Evolutionary conservation across 2,113 vertebrate species (phyloP), one percentile per base, ranked within the genome.

Genomic region (Oncorhynchus clarkii): DNA sequence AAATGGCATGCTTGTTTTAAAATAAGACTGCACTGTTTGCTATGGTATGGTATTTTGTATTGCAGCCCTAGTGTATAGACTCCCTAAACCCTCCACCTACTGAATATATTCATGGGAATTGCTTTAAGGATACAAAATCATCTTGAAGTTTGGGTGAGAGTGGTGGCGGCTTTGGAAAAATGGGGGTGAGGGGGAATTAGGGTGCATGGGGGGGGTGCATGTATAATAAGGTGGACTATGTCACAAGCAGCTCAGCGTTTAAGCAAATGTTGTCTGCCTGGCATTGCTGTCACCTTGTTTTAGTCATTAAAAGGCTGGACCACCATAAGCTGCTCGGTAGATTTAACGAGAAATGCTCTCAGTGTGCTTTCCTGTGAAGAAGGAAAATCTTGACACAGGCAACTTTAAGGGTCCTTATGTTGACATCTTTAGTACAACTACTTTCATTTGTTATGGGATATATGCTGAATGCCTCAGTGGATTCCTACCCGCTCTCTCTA

Each of bases 281-380:
- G 87, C 85, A 45, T 77, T 84, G 2, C 77, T 85, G 86, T 89
- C 87, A 89, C 68, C 70, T 72, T 78, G 51, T 80, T 85, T 77
- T 78, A 67, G 72, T 71, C 67, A 22, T 81, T 82, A 72, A 76
- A 78, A 62, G 29, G 34, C 20, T 29, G 68, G 31, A 34, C 64
- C 48, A 31, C 6, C 39, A 72, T 68, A 54, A 26, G 71, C 24
- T 74, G 11, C 69, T 34, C 20, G 12, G 71, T 34, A 48, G 67
- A 16, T 81, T 70, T 74, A 77, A 81, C 48, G 45, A 81, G 71
- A 73, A 64, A 68, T 39, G 26, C n/a, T 67, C 39, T 74, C 39
- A 45, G 29, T 39, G 48, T 65, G 60, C 13, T 29, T 72, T 29
- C 24, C 24, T 65, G 62, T 54, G 34, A 77, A 76, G 39, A 76